Evolutionary conservation across 1,140 invertebrate genomes (phyloP), one percentile per base, ranked within the genome.

Genomic region (Odontomachus brunneus): DNA sequence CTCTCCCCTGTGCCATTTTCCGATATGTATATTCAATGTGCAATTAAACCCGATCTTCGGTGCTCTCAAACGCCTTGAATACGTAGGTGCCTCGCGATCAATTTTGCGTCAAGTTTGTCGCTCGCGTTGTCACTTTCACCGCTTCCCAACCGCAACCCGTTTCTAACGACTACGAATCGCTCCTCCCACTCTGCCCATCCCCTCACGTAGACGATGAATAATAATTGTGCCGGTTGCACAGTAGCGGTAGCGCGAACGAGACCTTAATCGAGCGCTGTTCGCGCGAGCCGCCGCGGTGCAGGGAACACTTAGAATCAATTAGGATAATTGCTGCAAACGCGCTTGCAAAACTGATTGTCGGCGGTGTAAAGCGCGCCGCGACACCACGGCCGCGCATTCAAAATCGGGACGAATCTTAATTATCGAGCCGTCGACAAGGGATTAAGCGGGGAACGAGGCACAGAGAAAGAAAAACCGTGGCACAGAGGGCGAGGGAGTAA

Each of bases 301-400:
- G 26, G 7, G 1, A 9, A 63, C 59, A 75, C 63, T 75, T 62
- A 63, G 22, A 78, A 69, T 78, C 38, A 78, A 67, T 78, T n/a
- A 22, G 49, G 63, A 78, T 78, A 78, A 78, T 78, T 78, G 57
- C 22, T 75, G 26, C 51, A 75, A 75, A 75, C 44, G 63, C 65
- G 65, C 44, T 75, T 63, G 59, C 44, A 75, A 75, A 62, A 75
- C 44, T 26, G n/a, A 75, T 74, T 62, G 55, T 51, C 73, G 24
- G 24, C 15, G 22, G 55, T 75, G 49, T 75, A 75, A 63, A 75
- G 44, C n/a, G 44, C 26, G 44, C 59, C 26, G 5, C 59, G 24
- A 49, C 33, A 44, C 33, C 29, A 15, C 53, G 33, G 17, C 33
- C 17, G 44, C 17, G 44, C 24, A 74, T 44, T 75, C 38, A 51